phyloP scores from a whole-genome alignment of 2,797 vertebrate species.

The Tapirus indicus region DNA sequence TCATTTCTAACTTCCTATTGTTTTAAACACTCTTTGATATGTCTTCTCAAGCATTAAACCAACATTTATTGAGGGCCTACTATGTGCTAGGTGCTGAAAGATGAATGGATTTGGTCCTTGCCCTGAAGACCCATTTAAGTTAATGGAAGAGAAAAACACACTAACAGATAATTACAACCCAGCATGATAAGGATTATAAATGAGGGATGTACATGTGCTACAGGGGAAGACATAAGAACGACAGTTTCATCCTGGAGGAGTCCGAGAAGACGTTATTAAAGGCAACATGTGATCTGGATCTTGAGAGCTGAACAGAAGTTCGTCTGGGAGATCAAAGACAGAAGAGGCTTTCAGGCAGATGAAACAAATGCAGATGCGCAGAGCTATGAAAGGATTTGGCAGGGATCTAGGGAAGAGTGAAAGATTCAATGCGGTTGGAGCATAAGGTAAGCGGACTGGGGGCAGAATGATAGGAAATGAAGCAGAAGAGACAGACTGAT shows the following conservation, averaged over 20 bases:
- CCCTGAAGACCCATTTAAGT: background rate
- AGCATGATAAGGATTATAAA: background rate
- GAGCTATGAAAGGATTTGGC: background rate
- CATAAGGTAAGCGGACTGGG: background rate
- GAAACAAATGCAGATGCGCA: background rate
- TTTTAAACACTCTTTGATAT: background rate
- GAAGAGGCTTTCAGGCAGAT: background rate
- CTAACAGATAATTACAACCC: background rate
- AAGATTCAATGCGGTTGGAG: background rate
- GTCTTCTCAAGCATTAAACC: background rate
- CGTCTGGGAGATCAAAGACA: background rate
- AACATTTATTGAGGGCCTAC: background rate
- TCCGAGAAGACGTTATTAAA: background rate
- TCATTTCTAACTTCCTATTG: background rate
- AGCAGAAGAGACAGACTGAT: background rate
- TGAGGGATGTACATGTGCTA: fast-evolving
- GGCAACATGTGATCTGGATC: background rate
- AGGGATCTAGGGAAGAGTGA: background rate
- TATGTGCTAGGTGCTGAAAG: background rate
- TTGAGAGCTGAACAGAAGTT: background rate
- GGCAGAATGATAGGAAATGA: background rate
- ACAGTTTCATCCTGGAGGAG: background rate
- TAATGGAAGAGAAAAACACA: background rate
- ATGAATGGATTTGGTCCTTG: background rate
- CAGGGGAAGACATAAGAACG: background rate